Evolutionary conservation across 2,888 invertebrate species (phyloP).

Genomic region (Drosophila lacicola): DNA sequence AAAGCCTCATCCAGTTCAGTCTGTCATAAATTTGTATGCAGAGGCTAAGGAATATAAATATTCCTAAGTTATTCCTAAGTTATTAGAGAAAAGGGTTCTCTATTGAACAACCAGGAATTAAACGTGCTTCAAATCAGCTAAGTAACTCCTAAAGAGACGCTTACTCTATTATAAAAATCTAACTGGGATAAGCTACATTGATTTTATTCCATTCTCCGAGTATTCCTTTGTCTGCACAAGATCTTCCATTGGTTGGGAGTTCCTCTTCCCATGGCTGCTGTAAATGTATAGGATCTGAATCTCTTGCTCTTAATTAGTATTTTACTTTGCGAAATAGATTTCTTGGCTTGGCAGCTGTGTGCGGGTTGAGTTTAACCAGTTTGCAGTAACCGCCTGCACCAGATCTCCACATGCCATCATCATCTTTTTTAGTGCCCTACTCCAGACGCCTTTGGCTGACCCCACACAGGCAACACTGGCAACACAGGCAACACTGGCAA

Average conservation of each 20-base stretch:
- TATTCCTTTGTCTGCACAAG: not conserved
- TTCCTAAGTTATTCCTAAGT: too few relatives aligned
- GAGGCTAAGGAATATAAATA: too few relatives aligned
- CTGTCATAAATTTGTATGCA: too few relatives aligned
- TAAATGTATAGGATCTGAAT: slow-evolving; percentile 4
- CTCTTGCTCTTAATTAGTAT: slow-evolving; percentile 11
- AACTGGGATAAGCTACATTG: too few relatives aligned
- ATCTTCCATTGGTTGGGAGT: not conserved
- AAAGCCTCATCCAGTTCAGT: too few relatives aligned
- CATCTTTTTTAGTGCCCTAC: slow-evolving; percentile 53
- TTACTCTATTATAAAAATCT: too few relatives aligned
- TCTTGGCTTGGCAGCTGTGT: slow-evolving; percentile 24
- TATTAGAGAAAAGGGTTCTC: too few relatives aligned
- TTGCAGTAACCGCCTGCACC: slow-evolving; percentile 21
- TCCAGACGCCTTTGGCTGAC: slow-evolving; percentile 64
- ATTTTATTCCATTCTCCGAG: too few relatives aligned
- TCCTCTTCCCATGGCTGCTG: not conserved
- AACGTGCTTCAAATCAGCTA: too few relatives aligned
- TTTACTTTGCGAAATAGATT: slow-evolving; percentile 17
- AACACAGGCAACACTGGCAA: slow-evolving; percentile 3
- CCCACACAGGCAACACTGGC: slow-evolving; percentile 42
- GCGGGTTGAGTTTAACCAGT: slow-evolving; percentile 34
- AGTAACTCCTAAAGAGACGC: too few relatives aligned
- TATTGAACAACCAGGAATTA: too few relatives aligned
- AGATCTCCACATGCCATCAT: slow-evolving; percentile 37